Base-by-base conservation (phyloP, 1,140 invertebrate genomes). In the Drosophila miranda region DNA sequence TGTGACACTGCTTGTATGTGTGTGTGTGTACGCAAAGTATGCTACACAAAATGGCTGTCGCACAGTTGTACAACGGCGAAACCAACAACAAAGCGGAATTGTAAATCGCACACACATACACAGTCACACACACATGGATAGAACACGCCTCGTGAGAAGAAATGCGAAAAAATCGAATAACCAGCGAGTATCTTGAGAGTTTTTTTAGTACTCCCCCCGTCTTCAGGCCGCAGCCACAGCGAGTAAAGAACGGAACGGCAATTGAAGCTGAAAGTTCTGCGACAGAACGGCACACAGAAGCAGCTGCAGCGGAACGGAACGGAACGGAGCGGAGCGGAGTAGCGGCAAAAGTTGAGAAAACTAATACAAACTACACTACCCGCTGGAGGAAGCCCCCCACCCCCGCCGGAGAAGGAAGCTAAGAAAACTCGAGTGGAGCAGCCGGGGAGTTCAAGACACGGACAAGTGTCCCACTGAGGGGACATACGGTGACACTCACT, bases 11-110 rank as follows among this genome's bases (percentile, higher is more conserved):
- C 43, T 26, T 57, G 8, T 16, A n/a, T n/a, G n/a, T n/a, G 44
- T 45, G 60, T 56, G 55, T 69, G 53, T 58, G 55, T 86, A 86
- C 81, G 82, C 81, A 67, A 86, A 74, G 73, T 75, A 57, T 81
- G 68, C 64, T 81, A 59, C 74, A 87, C 77, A 86, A 86, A 86
- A 86, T 86, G 81, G 82, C 81, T 77, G 77, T 62, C 81, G 61
- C 34, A 38, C 66, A 75, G 75, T 77, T 77, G 75, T 77, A 77
- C 54, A 75, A 48, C 66, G 59, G 42, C 82, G 81, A 86, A 86
- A 86, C 75, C 81, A 86, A 86, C 81, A 86, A 86, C 81, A 86
- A 86, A 86, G 26, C 64, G 45, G 69, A 86, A 86, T 77, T 76
- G 81, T 86, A 86, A 86, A 86, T 87, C 34, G 34, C 34, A 38